phyloP scores from a whole-genome alignment of 2,797 vertebrate genomes.

The Pantherophis vulpinus region DNA sequence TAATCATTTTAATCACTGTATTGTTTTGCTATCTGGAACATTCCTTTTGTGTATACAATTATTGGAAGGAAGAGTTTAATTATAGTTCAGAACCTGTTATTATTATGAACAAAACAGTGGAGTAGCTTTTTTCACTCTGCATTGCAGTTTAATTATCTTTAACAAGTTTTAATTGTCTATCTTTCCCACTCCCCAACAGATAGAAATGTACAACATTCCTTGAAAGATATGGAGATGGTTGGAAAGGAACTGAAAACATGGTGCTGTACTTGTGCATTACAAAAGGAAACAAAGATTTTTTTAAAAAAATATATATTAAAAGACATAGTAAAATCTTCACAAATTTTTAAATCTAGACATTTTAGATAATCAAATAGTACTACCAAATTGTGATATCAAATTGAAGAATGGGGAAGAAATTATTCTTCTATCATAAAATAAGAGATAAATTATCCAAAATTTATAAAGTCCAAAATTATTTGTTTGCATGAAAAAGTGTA shows the following conservation, averaged over 20 bases:
- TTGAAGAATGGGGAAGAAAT: not conserved
- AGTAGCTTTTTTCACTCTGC: slow-evolving; percentile 43
- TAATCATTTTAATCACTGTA: slow-evolving; percentile 70
- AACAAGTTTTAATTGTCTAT: slow-evolving; percentile 69
- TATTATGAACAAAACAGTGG: slow-evolving; percentile 65
- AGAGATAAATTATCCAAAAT: too few species aligned
- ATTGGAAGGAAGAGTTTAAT: slow-evolving; percentile 71
- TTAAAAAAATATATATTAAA: slow-evolving; percentile 36
- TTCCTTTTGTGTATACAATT: slow-evolving; percentile 68
- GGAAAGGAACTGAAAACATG: slow-evolving; percentile 50
- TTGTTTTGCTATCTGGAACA: slow-evolving; percentile 69
- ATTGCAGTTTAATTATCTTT: slow-evolving; percentile 70
- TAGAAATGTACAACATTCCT: slow-evolving; percentile 52
- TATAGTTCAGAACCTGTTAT: slow-evolving; percentile 68
- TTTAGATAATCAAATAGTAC: slow-evolving; percentile 33
- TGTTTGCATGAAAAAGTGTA: not conserved
- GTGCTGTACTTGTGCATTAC: slow-evolving; percentile 45
- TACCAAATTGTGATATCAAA: not conserved
- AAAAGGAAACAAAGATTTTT: not conserved
- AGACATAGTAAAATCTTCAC: not conserved
- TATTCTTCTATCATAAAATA: not conserved
- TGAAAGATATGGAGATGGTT: slow-evolving; percentile 54
- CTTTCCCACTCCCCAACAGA: slow-evolving; percentile 37
- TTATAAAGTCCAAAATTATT: not conserved
- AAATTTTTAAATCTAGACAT: slow-evolving; percentile 21